phyloP scores from a whole-genome alignment of 2,113 vertebrate genomes.

The Neotoma lepida region DNA sequence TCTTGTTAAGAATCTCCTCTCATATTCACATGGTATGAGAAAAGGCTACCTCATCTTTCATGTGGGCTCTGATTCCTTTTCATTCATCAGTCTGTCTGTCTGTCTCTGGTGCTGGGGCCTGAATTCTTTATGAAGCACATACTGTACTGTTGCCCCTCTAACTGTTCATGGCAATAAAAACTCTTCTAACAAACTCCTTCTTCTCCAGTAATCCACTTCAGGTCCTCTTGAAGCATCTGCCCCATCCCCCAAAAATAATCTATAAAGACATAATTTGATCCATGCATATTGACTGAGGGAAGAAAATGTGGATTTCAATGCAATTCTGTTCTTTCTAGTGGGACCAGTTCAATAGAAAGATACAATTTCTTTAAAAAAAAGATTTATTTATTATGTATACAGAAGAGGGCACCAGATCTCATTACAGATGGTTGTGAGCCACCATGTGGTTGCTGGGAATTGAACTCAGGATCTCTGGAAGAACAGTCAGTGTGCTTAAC shows the following conservation, averaged over 20 bases:
- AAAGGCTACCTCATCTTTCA: neutral
- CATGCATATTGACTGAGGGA: neutral
- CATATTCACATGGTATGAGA: neutral
- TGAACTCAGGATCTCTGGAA: no score
- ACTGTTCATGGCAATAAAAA: neutral
- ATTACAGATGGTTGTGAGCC: no score
- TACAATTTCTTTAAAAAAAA: neutral
- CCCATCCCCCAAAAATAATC: neutral
- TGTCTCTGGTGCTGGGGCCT: neutral
- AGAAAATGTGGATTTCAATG: neutral
- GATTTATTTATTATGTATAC: no score
- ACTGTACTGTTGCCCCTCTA: neutral
- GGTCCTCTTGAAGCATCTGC: neutral
- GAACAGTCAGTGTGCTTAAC: no score
- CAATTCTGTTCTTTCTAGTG: neutral
- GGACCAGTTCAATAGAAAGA: neutral
- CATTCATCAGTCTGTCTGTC: no score
- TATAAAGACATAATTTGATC: neutral
- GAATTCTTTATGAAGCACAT: neutral
- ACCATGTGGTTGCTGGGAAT: no score
- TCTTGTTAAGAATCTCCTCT: neutral
- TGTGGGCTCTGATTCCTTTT: neutral
- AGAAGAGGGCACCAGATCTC: no score
- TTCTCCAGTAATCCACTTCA: neutral
- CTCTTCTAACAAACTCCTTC: neutral